phyloP scores from a whole-genome alignment of 2,113 vertebrate genomes.

The Noctilio leporinus region DNA sequence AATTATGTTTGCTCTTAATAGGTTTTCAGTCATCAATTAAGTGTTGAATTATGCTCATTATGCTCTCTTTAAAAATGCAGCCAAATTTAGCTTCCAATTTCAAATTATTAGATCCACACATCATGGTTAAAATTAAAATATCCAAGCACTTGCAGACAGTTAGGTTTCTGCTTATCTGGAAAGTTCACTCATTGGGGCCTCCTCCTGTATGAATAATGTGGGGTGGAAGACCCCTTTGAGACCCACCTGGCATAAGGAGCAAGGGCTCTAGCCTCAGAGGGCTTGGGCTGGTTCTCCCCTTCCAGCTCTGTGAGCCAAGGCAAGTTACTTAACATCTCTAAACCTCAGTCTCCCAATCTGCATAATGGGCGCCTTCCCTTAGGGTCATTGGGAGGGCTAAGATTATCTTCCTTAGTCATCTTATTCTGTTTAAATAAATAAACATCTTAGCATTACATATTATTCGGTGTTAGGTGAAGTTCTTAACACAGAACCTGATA shows the following conservation, averaged over 20 bases:
- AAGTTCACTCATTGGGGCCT: background rate
- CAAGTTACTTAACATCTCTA: background rate
- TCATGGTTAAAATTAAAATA: slow-evolving; percentile 42
- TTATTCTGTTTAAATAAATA: background rate
- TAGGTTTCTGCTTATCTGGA: background rate
- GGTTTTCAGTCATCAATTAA: slow-evolving; percentile 66
- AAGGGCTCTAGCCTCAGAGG: background rate
- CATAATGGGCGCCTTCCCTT: background rate
- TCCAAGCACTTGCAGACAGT: background rate
- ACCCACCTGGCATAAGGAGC: background rate
- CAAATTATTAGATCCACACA: slow-evolving; percentile 26
- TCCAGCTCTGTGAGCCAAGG: background rate
- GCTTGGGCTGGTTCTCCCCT: background rate
- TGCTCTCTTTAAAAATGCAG: slow-evolving; percentile 57
- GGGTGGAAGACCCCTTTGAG: background rate
- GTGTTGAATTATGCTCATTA: slow-evolving; percentile 55
- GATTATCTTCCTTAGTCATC: background rate
- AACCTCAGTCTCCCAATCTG: background rate
- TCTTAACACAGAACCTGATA: background rate
- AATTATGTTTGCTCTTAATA: slow-evolving; percentile 55
- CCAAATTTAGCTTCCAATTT: slow-evolving; percentile 57
- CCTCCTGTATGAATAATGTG: background rate
- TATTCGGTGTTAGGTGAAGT: background rate
- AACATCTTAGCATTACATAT: background rate
- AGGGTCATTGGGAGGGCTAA: background rate